A percentile compares a stretch with the other conserved stretches of the same genome.
These are phyloP conservation scores for Spinus pinus DNA, from an alignment of 2,797 vertebrate species.

Conservation along the genomic window DNA sequence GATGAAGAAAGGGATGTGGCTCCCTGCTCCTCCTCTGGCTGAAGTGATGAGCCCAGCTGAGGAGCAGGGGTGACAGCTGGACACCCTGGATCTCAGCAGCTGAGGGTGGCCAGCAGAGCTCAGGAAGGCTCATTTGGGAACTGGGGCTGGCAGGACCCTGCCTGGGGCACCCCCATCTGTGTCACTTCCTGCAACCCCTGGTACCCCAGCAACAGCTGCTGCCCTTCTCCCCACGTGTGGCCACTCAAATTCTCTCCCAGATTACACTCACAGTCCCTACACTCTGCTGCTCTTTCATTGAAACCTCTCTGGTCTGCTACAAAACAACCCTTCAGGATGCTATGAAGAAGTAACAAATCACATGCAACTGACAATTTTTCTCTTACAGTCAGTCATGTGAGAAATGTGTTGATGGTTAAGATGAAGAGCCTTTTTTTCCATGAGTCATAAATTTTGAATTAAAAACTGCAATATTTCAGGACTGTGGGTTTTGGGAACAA, in stretches of 20 bases:
- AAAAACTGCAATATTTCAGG: constrained; percentile 49
- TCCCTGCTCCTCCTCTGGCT: background rate
- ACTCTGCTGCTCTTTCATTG: background rate
- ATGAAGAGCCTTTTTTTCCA: constrained; percentile 33
- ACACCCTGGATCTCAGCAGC: background rate
- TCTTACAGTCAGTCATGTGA: constrained; percentile 14
- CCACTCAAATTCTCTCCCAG: background rate
- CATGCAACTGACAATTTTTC: background rate
- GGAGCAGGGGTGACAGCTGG: background rate
- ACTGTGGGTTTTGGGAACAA: constrained; percentile 22
- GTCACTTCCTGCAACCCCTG: rapidly evolving
- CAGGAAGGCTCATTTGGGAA: rapidly evolving
- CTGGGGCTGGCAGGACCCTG: background rate
- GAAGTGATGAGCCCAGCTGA: background rate
- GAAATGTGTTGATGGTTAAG: background rate
- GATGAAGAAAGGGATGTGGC: background rate
- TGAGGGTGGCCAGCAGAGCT: background rate
- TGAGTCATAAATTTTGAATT: constrained; percentile 60
- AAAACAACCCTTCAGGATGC: background rate
- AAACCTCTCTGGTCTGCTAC: background rate
- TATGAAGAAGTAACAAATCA: constrained; percentile 20
- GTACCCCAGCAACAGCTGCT: background rate
- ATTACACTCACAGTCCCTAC: background rate
- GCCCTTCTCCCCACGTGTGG: background rate
- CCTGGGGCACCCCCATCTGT: rapidly evolving